phyloP scores from a whole-genome alignment of 1,140 invertebrate species.

The Hypsibius dujardini region DNA sequence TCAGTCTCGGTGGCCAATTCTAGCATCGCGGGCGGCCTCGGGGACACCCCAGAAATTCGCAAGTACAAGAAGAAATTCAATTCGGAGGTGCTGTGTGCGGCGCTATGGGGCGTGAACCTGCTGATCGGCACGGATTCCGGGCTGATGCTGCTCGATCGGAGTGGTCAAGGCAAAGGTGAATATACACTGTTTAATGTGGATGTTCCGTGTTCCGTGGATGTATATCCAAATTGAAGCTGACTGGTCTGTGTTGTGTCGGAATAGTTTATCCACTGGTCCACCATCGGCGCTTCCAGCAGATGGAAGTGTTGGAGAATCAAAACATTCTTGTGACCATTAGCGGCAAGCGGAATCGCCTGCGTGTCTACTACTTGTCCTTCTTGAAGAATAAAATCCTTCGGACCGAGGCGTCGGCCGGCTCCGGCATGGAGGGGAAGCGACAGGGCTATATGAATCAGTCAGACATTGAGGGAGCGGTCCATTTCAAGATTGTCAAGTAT shows the following conservation, averaged over 20 bases:
- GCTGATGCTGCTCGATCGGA: slow-evolving; percentile 88
- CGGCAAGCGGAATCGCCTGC: slow-evolving; percentile 93
- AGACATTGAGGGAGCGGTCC: slow-evolving; percentile 91
- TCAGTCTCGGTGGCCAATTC: slow-evolving; percentile 29
- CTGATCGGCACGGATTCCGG: slow-evolving; percentile 97
- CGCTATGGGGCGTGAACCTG: slow-evolving; percentile 95
- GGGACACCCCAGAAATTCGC: slow-evolving; percentile 91
- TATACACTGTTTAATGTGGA: no score
- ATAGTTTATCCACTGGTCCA: slow-evolving; percentile 93
- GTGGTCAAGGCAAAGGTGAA: slow-evolving; percentile 78
- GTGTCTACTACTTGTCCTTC: slow-evolving; percentile 98
- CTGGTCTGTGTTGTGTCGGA: slow-evolving; percentile 15
- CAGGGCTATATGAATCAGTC: slow-evolving; percentile 99
- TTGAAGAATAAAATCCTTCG: slow-evolving; percentile 94
- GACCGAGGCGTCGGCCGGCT: slow-evolving; percentile 78
- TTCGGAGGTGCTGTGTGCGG: slow-evolving; percentile 95
- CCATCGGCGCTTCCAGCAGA: slow-evolving; percentile 89
- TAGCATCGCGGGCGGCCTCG: slow-evolving; percentile 39
- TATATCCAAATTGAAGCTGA: background rate
- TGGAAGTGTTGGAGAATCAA: slow-evolving; percentile 98
- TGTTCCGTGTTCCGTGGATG: no score
- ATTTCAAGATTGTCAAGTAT: slow-evolving; percentile 99
- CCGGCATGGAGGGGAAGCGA: slow-evolving; percentile 59
- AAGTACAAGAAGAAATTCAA: slow-evolving; percentile 73
- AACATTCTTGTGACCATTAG: slow-evolving; percentile 98